phyloP scores from a whole-genome alignment of 2,888 invertebrate genomes.

The Abscondita cerata region DNA sequence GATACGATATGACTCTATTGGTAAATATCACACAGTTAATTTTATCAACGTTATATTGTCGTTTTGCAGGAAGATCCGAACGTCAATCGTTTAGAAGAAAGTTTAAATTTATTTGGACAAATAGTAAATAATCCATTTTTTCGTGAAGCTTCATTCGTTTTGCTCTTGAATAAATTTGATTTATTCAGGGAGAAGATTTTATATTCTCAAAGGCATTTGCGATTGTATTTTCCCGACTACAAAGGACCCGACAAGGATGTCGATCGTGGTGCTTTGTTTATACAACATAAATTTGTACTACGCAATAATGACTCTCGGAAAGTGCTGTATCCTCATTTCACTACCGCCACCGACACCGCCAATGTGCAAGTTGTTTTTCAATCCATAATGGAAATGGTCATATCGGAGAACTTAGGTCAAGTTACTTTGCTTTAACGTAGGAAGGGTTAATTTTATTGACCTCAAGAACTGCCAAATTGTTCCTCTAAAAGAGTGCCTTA shows the following conservation, averaged over 20 bases:
- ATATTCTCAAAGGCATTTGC: slow-evolving; percentile 66
- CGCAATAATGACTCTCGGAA: slow-evolving; percentile 65
- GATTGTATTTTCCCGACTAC: slow-evolving; percentile 67
- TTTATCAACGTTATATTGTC: not conserved
- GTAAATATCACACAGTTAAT: slow-evolving; percentile 44
- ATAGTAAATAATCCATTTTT: slow-evolving; percentile 72
- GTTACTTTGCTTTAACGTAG: slow-evolving; percentile 59
- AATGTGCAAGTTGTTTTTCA: slow-evolving; percentile 71
- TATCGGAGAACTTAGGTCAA: slow-evolving; percentile 67
- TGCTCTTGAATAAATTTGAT: slow-evolving; percentile 72
- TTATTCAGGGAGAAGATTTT: slow-evolving; percentile 70
- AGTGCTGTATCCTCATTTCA: slow-evolving; percentile 70
- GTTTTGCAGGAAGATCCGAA: slow-evolving; percentile 64
- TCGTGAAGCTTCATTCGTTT: slow-evolving; percentile 66
- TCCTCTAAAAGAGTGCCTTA: too few relatives aligned
- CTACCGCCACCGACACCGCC: slow-evolving; percentile 71
- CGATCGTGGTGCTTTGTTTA: slow-evolving; percentile 67
- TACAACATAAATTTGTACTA: slow-evolving; percentile 67
- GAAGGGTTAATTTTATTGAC: too few relatives aligned
- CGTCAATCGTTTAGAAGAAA: slow-evolving; percentile 69
- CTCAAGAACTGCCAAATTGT: too few relatives aligned
- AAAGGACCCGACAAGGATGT: slow-evolving; percentile 68
- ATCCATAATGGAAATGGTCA: slow-evolving; percentile 71
- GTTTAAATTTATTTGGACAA: slow-evolving; percentile 68
- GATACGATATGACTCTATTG: slow-evolving; percentile 70